Percentiles rank a stretch among this genome's conserved stretches.
phyloP scores from a whole-genome alignment of 1,140 invertebrate genomes.

The Propsilocerus akamusi region DNA sequence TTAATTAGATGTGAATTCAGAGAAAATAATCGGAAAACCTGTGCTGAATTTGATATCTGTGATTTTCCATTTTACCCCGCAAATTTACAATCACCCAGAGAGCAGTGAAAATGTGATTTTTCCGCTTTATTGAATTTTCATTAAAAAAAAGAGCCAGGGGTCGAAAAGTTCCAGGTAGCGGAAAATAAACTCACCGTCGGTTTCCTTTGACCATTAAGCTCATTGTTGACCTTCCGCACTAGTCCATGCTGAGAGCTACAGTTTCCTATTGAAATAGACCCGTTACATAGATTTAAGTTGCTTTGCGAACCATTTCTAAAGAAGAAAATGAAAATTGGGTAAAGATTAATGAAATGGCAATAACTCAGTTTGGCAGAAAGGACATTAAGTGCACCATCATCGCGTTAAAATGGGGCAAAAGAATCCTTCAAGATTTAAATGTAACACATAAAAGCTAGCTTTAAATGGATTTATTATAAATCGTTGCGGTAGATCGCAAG shows the following conservation, averaged over 20 bases:
- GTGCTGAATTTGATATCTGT: not conserved
- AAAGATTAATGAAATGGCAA: no score
- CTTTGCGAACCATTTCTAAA: conserved; percentile 41
- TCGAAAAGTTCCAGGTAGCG: no score
- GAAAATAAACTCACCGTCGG: conserved; percentile 19
- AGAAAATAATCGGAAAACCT: not conserved
- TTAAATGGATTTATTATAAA: no score
- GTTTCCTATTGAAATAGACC: conserved; percentile 24
- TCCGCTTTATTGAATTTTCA: conserved; percentile 9
- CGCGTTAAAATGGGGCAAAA: no score
- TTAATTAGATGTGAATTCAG: not conserved
- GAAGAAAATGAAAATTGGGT: conserved; percentile 8
- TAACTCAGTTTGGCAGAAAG: no score
- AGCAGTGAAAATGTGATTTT: not conserved
- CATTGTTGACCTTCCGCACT: conserved; percentile 44
- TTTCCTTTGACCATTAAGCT: conserved; percentile 34
- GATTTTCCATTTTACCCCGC: not conserved
- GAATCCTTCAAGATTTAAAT: no score
- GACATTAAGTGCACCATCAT: no score
- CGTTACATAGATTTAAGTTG: conserved; percentile 41
- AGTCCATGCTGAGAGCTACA: conserved; percentile 26
- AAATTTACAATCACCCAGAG: not conserved
- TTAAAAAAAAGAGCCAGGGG: not conserved
- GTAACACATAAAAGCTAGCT: no score
- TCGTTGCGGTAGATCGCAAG: no score